These are phyloP conservation scores for Carabus problematicus DNA, from an alignment of 2,888 invertebrate species.

Conservation along the genomic window DNA sequence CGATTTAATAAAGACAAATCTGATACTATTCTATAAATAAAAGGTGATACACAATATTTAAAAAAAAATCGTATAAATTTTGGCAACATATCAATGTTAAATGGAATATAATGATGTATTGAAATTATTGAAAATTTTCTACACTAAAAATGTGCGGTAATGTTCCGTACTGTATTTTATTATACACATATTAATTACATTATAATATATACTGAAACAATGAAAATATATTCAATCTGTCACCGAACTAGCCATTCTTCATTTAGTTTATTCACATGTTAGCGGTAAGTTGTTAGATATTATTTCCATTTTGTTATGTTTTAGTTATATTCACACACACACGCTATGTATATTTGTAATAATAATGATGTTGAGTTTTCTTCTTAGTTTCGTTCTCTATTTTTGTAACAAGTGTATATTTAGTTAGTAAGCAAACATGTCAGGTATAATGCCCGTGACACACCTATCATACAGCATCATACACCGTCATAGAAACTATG, in stretches of 20 bases:
- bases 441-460: slow-evolving; percentile 37
- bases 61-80: background rate
- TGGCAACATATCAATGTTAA: slow-evolving; percentile 12
- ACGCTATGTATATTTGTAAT: slow-evolving; percentile 23
- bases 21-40: background rate
- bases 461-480: too few species aligned
- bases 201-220: background rate
- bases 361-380: slow-evolving; percentile 15
- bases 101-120: slow-evolving; percentile 1
- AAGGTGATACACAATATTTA: background rate
- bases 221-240: slow-evolving; percentile 15
- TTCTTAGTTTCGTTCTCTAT: slow-evolving; percentile 16
- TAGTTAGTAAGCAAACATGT: slow-evolving; percentile 19
- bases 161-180: slow-evolving; percentile 21
- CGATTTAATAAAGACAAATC: background rate
- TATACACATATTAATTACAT: background rate
- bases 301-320: background rate
- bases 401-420: slow-evolving; percentile 32
- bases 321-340: slow-evolving; percentile 9
- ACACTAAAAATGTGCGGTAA: background rate
- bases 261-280: slow-evolving; percentile 18
- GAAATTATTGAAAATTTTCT: slow-evolving; percentile 4
- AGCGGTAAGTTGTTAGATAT: slow-evolving; percentile 5
- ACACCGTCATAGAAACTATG: too few species aligned
- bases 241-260: slow-evolving; percentile 26